phyloP scores from a whole-genome alignment of 2,113 vertebrate species.

The Psephotus haematonotus region DNA sequence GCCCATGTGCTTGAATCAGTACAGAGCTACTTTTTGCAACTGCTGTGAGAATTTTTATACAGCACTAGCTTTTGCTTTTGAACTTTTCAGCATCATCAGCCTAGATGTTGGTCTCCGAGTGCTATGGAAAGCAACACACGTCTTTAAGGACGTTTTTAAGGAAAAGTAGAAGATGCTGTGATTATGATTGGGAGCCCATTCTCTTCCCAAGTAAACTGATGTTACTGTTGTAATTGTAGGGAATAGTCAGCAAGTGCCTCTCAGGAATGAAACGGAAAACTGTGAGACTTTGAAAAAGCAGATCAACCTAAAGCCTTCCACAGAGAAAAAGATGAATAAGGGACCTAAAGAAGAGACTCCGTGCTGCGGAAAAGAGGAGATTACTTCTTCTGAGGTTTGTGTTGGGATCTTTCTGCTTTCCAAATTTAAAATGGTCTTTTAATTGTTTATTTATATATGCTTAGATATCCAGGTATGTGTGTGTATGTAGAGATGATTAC shows the following conservation, averaged over 20 bases:
- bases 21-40: not conserved
- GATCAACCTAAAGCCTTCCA: constrained; percentile 61
- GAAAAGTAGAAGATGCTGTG: not conserved
- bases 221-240: constrained; percentile 66
- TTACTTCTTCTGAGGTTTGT: constrained; percentile 70
- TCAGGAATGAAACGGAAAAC: constrained; percentile 72
- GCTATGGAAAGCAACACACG: not conserved
- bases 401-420: not conserved
- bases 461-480: not conserved
- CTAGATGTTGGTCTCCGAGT: not conserved
- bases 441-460: not conserved
- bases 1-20: not conserved
- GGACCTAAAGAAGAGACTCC: constrained; percentile 64
- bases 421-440: not conserved
- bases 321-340: constrained; percentile 71
- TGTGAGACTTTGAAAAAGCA: constrained; percentile 75
- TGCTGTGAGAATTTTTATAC: not conserved
- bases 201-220: not conserved
- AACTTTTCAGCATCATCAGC: not conserved
- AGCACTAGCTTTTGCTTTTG: not conserved
- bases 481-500: not conserved
- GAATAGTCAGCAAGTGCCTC: constrained; percentile 74
- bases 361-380: constrained; percentile 66
- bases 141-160: not conserved
- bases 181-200: not conserved